Conservation (phyloP, 2,113 vertebrate species). For the Amazona guildingii region DNA sequence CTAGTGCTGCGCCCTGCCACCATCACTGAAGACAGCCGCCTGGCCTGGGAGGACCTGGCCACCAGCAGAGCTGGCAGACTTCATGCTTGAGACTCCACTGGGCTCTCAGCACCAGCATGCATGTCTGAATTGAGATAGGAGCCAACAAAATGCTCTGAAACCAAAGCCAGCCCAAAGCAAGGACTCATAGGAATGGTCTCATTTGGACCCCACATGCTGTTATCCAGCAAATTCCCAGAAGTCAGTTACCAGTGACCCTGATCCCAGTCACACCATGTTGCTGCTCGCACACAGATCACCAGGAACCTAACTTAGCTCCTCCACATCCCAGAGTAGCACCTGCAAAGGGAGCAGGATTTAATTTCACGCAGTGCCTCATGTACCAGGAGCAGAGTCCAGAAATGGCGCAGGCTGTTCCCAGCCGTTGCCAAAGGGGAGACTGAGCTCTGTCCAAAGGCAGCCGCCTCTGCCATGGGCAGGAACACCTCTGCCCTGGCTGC, state of each 20-base stretch:
- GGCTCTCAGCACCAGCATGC: neutral
- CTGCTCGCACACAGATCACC: accelerated
- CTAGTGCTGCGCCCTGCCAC: neutral
- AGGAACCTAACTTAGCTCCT: accelerated
- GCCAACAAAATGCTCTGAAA: neutral
- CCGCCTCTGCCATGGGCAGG: neutral
- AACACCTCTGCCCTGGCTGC: neutral
- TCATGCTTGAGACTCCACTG: accelerated
- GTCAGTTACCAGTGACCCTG: neutral
- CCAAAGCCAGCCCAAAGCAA: accelerated
- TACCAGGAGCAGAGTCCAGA: accelerated
- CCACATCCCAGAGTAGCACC: accelerated
- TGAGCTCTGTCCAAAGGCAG: neutral
- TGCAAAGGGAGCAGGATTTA: neutral
- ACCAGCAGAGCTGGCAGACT: accelerated
- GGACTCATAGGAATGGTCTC: neutral
- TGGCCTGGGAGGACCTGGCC: neutral
- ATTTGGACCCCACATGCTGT: neutral
- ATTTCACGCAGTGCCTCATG: neutral
- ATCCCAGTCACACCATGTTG: accelerated
- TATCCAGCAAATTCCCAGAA: neutral
- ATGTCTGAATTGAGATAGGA: accelerated
- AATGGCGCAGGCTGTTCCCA: accelerated
- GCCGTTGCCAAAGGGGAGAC: neutral
- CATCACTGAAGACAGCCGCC: neutral